These are phyloP conservation scores for Microctonus hyperodae DNA, from an alignment of 2,888 invertebrate genomes.

Conservation along the genomic window DNA sequence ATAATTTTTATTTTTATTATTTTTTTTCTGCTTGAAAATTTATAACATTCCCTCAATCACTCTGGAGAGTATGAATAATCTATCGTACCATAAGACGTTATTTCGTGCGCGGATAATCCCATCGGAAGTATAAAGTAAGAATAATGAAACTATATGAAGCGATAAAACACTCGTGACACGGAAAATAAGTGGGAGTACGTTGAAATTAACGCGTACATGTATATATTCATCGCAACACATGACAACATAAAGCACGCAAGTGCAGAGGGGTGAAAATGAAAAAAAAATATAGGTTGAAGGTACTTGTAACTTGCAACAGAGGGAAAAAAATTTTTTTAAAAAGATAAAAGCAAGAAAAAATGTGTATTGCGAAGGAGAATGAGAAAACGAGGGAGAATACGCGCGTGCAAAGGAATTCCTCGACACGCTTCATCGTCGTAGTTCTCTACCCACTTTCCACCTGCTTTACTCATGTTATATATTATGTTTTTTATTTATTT, in stretches of 20 bases:
- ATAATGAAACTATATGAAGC: too few species aligned
- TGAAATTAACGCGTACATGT: too few species aligned
- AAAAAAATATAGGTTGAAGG: too few species aligned
- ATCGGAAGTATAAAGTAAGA: too few species aligned
- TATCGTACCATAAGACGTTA: too few species aligned
- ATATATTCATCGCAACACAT: background rate
- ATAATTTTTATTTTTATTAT: too few species aligned
- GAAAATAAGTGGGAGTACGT: too few species aligned
- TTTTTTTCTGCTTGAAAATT: too few species aligned
- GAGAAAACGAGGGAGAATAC: background rate
- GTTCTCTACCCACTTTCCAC: slow-evolving; percentile 10
- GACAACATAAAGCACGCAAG: background rate
- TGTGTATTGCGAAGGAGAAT: background rate
- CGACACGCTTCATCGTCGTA: slow-evolving; percentile 22
- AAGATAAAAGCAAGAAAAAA: slow-evolving; percentile 30
- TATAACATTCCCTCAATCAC: too few species aligned
- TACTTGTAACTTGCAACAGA: slow-evolving; percentile 12
- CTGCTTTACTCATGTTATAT: background rate
- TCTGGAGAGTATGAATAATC: too few species aligned
- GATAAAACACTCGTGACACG: background rate
- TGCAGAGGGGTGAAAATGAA: background rate
- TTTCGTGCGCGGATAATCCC: too few species aligned
- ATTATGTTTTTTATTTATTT: slow-evolving; percentile 8
- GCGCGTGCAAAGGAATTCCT: slow-evolving; percentile 26
- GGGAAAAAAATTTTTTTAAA: slow-evolving; percentile 37